These are phyloP conservation scores for Buathra laborator DNA, from an alignment of 2,888 invertebrate species.

Conservation along the genomic window DNA sequence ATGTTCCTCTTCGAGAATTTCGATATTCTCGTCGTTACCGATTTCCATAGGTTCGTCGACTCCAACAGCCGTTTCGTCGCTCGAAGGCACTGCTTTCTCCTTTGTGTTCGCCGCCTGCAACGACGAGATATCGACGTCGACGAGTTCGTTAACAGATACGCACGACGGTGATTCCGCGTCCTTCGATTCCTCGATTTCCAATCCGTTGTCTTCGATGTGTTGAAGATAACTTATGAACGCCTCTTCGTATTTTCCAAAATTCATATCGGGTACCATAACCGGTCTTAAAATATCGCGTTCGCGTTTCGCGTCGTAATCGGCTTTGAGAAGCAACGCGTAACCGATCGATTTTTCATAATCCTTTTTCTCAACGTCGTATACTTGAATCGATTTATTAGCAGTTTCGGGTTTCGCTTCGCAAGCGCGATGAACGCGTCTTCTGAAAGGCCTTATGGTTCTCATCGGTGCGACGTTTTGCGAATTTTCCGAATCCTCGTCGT, in stretches of 20 bases:
- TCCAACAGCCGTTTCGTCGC: not conserved
- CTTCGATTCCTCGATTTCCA: conserved; percentile 73
- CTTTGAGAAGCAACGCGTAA: conserved; percentile 76
- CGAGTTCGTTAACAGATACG: conserved; percentile 77
- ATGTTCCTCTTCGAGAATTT: conserved; percentile 64
- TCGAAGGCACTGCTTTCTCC: conserved; percentile 14
- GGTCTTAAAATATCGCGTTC: conserved; percentile 69
- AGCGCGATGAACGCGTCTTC: conserved; percentile 73
- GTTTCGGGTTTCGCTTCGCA: conserved; percentile 67
- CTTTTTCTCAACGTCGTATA: conserved; percentile 71
- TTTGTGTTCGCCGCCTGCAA: not conserved
- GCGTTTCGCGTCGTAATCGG: conserved; percentile 69
- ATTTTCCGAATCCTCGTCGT: conserved; percentile 60
- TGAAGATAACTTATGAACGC: conserved; percentile 80
- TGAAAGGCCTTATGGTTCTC: conserved; percentile 72
- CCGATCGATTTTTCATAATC: conserved; percentile 82
- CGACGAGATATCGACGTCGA: conserved; percentile 74
- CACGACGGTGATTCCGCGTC: conserved; percentile 73
- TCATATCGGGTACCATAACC: conserved; percentile 66
- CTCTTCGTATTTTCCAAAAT: conserved; percentile 80
- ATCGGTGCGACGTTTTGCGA: conserved; percentile 50
- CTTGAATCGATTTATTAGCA: conserved; percentile 77
- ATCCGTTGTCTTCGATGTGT: conserved; percentile 77
- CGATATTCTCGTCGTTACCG: conserved; percentile 55
- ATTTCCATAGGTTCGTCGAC: not conserved